phyloP scores from a whole-genome alignment of 2,113 vertebrate genomes.

The Menidia beryllina region DNA sequence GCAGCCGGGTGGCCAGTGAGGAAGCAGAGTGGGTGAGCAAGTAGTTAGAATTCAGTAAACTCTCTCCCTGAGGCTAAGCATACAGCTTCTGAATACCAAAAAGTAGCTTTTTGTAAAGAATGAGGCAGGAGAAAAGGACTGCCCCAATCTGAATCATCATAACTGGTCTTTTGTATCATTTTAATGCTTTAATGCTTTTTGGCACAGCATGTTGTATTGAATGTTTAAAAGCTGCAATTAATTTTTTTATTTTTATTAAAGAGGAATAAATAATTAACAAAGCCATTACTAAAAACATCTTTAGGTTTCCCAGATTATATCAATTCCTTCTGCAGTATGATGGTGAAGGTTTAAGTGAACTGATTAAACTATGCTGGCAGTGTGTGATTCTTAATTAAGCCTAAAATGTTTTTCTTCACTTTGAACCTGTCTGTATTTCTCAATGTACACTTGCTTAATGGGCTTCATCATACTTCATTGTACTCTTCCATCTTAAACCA shows the following conservation, averaged over 20 bases:
- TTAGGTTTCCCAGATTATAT: background rate
- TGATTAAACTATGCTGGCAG: background rate
- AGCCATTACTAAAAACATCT: background rate
- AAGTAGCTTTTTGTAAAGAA: conserved; percentile 45
- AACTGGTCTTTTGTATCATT: background rate
- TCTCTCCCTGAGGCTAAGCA: conserved; percentile 66
- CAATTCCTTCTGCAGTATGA: background rate
- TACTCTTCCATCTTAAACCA: background rate
- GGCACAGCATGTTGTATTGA: background rate
- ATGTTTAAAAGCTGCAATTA: background rate
- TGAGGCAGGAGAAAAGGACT: background rate
- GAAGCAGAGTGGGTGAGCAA: conserved; percentile 41
- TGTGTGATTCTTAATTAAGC: too few species aligned
- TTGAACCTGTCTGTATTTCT: background rate
- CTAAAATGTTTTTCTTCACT: background rate
- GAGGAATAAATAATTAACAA: background rate
- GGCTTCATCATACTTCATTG: background rate
- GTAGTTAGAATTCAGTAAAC: conserved; percentile 66
- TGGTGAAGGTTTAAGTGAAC: background rate
- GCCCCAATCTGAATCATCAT: background rate
- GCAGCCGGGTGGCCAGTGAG: conserved; percentile 19
- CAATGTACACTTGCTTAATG: background rate
- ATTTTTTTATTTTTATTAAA: background rate
- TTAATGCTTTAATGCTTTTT: background rate
- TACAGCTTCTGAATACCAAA: conserved; percentile 70